These are phyloP conservation scores for Sapajus apella DNA, from an alignment of 2,113 vertebrate species.

Conservation along the genomic window DNA sequence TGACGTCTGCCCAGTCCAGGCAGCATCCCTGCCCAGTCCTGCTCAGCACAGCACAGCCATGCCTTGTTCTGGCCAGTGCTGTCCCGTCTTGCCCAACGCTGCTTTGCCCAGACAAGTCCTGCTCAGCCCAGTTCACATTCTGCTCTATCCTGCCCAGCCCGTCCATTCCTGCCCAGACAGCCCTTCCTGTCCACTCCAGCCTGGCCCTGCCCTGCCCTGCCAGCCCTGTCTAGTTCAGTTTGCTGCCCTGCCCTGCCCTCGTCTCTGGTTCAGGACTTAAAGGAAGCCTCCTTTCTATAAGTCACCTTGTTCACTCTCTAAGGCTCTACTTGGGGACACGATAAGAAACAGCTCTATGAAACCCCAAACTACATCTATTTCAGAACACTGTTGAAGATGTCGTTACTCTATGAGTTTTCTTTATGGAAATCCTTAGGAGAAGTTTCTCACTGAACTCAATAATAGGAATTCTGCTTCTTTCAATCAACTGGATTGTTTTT, in stretches of 20 bases:
- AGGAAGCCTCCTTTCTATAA: slow-evolving; percentile 20
- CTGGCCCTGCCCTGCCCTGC: not conserved
- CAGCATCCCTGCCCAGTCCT: not conserved
- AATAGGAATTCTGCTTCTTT: not conserved
- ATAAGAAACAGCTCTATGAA: slow-evolving; percentile 9
- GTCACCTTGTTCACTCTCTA: not conserved
- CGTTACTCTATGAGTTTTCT: not conserved
- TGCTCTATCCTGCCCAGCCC: not conserved
- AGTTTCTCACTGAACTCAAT: not conserved
- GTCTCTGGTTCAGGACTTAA: not conserved
- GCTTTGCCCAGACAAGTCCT: not conserved
- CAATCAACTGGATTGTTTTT: not conserved
- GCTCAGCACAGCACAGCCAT: not conserved
- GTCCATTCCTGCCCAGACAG: not conserved
- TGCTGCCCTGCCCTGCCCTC: not conserved
- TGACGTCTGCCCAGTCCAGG: not conserved
- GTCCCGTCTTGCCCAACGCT: not conserved
- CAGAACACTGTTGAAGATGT: not conserved
- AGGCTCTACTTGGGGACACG: not conserved
- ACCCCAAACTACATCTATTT: not conserved
- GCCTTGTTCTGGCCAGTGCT: not conserved
- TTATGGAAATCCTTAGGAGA: not conserved
- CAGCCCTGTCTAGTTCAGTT: too few species aligned
- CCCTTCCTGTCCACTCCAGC: not conserved
- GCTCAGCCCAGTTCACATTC: not conserved